Base-by-base conservation (phyloP, 1,140 invertebrate genomes). In the Teleopsis dalmanni region DNA sequence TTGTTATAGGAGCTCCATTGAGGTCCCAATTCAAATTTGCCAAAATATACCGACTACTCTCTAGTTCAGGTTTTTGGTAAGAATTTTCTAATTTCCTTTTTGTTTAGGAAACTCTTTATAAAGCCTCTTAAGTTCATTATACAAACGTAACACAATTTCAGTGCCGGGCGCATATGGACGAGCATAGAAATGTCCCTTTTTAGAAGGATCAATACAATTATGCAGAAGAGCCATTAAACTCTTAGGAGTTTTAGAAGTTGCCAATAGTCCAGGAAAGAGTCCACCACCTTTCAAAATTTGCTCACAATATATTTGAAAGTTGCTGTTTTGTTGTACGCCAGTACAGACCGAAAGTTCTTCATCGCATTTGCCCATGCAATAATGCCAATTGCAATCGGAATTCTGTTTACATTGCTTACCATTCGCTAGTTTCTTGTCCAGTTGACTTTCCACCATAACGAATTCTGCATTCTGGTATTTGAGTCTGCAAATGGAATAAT, bases 381-480 rank as follows among this genome's bases (percentile, higher is more conserved):
- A 54, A 27, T 64, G 56, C 38, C 56, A 69, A 43, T 54, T 54
- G 18, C 65, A 69, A 50, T 68, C 65, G 35, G 49, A 41, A 35
- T 62, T 52, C 21, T 21, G 33, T 16, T 52, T 52, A 42, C 65
- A 69, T 42, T 51, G 51, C 21, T 40, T 19, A 9, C 65, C 65
- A 19, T 55, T 54, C 2, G 62, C 60, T 16, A 69, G 42, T 1
- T 53, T 44, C 38, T 64, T 69, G 44, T 68, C 62, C 34, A 69
- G 34, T 31, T 68, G 60, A 13, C 57, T 69, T 46, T 69, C 65
- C 25, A 62, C 52, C 16, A 56, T 57, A 11, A 65, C 51, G 19
- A 62, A 60, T 49, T 65, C 57, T 13, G 65, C 65, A n/a, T 54
- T 65, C 35, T 62, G 55, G 40, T 65, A 68, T 50, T 69, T 68